Evolutionary conservation across 2,113 vertebrate species (phyloP).

Genomic region (Cephalopholis sonnerati): DNA sequence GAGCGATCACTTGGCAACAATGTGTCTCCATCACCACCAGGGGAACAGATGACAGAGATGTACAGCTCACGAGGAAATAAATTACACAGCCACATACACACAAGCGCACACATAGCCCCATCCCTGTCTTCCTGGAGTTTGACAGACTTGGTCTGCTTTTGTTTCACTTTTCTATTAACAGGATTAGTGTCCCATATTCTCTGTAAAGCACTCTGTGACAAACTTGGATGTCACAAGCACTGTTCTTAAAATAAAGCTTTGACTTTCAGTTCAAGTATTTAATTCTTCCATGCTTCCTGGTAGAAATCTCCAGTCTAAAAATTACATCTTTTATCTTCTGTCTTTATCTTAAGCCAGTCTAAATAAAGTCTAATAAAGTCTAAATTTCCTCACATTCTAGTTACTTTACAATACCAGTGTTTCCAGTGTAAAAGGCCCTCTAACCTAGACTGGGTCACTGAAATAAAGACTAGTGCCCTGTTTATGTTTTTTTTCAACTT

Average conservation of each 20-base stretch:
- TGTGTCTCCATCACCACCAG: slow-evolving; percentile 42
- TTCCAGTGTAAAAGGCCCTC: neutral
- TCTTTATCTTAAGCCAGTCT: neutral
- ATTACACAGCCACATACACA: neutral
- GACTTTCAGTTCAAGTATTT: neutral
- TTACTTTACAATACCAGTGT: neutral
- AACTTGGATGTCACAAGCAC: neutral
- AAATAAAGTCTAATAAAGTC: neutral
- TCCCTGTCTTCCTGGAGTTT: neutral
- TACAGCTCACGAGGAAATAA: slow-evolving; percentile 12
- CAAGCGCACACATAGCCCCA: neutral
- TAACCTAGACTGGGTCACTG: too few relatives aligned
- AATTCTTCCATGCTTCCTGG: neutral
- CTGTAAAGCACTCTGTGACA: neutral
- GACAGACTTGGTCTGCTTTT: neutral
- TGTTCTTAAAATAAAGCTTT: neutral
- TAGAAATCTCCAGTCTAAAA: neutral
- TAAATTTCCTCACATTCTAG: neutral
- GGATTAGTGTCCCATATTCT: neutral
- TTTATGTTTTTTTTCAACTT: too few relatives aligned
- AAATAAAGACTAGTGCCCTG: too few relatives aligned
- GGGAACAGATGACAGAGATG: slow-evolving; percentile 52
- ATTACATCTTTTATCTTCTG: neutral
- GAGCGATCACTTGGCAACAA: slow-evolving; percentile 66
- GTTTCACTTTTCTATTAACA: neutral